Conservation (phyloP, 2,797 vertebrate species). For the Labroides dimidiatus region DNA sequence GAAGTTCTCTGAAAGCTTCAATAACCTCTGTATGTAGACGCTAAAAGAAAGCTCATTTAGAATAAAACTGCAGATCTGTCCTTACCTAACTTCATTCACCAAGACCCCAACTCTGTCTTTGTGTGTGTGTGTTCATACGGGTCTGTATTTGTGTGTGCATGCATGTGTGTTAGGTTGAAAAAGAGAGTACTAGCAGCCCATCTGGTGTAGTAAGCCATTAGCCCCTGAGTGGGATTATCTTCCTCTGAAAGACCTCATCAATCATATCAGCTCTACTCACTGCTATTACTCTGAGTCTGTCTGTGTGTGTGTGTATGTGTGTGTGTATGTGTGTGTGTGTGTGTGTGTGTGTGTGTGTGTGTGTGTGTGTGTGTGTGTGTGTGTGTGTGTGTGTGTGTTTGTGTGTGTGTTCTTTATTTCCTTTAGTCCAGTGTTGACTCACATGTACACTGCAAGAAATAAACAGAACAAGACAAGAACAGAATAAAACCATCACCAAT, state of each 20-base stretch:
- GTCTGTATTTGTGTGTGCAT: slow-evolving; percentile 1
- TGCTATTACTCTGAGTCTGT: slow-evolving; percentile 3
- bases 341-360: neutral
- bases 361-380: neutral
- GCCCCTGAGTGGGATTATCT: slow-evolving; percentile 57
- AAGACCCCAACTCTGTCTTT: neutral
- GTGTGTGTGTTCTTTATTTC: no score
- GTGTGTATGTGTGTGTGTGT: neutral
- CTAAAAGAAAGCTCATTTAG: no score
- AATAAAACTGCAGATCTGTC: no score
- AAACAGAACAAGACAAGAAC: no score
- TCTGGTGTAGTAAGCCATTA: slow-evolving; percentile 58
- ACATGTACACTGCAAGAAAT: no score
- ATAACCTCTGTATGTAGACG: no score
- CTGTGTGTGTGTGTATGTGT: neutral
- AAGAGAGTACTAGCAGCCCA: slow-evolving; percentile 30
- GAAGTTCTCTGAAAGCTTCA: no score
- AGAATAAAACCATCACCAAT: no score
- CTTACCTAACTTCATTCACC: neutral
- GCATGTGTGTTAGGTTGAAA: neutral
- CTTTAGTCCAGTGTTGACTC: no score
- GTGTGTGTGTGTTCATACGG: neutral
- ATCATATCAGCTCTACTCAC: slow-evolving; percentile 39
- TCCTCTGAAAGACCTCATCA: slow-evolving; percentile 57
- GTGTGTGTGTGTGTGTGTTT: neutral